Percentiles rank a stretch among this genome's conserved stretches.
Conservation (phyloP, 2,797 vertebrate species). For the Brotogeris chrysoptera region DNA sequence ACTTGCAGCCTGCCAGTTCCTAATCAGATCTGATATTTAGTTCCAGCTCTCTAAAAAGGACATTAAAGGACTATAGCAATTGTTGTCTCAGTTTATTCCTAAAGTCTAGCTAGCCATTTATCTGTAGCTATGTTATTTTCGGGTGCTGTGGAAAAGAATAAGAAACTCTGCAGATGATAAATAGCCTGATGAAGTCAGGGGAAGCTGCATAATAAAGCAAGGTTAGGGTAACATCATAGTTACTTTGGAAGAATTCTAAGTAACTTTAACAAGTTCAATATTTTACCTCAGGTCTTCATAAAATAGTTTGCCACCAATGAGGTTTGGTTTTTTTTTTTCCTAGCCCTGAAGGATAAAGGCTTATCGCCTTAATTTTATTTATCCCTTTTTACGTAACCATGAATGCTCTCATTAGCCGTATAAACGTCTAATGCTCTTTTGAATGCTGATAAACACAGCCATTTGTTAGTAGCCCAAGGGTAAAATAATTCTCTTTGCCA, state of each 20-base stretch:
- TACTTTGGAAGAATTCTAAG: slow-evolving; percentile 17
- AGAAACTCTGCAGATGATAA: not conserved
- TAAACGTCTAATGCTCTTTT: slow-evolving; percentile 44
- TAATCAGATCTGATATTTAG: not conserved
- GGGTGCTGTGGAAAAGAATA: not conserved
- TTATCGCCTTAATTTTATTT: slow-evolving; percentile 51
- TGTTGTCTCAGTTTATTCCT: not conserved
- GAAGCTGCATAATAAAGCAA: slow-evolving; percentile 20
- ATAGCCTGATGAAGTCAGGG: not conserved
- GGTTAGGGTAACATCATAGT: not conserved
- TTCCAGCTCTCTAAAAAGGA: not conserved
- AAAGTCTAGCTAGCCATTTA: not conserved
- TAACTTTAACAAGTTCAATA: slow-evolving; percentile 33
- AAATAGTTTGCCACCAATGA: not conserved
- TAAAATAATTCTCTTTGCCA: slow-evolving; percentile 1
- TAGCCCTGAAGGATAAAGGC: not conserved
- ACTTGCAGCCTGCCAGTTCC: not conserved
- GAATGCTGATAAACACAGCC: slow-evolving; percentile 17
- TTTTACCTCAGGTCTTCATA: slow-evolving; percentile 40
- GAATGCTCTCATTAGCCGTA: slow-evolving; percentile 8
- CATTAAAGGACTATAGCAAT: not conserved
- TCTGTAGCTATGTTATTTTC: not conserved
- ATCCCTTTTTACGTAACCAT: slow-evolving; percentile 1
- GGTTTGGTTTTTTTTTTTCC: not conserved
- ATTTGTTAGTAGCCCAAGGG: slow-evolving; percentile 8